These are phyloP conservation scores for Microtus ochrogaster DNA, from an alignment of 2,113 vertebrate species.

Conservation along the genomic window DNA sequence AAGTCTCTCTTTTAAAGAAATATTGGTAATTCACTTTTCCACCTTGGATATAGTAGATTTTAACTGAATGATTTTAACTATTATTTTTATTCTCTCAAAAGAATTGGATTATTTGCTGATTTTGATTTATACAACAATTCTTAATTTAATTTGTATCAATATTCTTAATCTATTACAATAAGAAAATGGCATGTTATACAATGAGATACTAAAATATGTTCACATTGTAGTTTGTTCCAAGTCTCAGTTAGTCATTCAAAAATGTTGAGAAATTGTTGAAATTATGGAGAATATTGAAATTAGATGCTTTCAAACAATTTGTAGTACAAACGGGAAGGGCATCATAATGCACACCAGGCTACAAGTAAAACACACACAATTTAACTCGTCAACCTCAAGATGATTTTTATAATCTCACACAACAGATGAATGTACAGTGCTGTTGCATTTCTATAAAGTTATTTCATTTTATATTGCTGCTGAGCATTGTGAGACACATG, in stretches of 20 bases:
- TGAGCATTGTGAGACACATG: background rate
- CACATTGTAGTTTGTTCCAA: background rate
- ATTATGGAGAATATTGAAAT: background rate
- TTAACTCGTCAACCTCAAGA: background rate
- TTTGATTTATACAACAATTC: background rate
- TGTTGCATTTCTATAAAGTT: background rate
- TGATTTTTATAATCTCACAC: background rate
- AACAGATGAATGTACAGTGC: background rate
- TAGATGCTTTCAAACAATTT: background rate
- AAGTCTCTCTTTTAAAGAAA: background rate
- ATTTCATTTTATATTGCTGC: background rate
- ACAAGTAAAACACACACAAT: background rate
- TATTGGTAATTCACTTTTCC: background rate
- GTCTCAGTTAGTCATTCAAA: background rate
- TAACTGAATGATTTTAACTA: background rate
- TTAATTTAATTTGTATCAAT: constrained; percentile 25
- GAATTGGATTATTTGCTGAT: background rate
- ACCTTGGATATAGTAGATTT: background rate
- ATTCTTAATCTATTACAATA: background rate
- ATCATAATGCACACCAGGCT: background rate
- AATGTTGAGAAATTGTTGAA: background rate
- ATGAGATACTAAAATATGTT: background rate
- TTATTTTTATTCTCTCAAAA: background rate
- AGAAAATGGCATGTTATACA: constrained; percentile 30
- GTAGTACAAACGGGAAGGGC: background rate